phyloP scores from a whole-genome alignment of 1,140 invertebrate species.

The Drosophila bocqueti region DNA sequence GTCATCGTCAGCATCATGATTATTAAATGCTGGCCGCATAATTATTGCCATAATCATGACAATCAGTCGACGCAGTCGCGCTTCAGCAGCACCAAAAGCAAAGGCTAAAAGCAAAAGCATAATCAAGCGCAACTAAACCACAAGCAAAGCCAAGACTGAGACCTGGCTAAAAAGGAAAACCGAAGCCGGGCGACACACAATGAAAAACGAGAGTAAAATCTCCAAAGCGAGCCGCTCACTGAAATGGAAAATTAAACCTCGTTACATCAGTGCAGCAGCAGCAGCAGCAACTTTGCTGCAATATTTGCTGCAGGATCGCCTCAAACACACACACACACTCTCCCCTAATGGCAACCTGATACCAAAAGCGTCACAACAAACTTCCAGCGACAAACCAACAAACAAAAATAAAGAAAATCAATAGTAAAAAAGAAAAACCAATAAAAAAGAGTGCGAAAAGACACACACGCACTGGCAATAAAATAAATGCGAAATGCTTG shows the following conservation, averaged over 20 bases:
- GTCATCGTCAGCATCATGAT: slow-evolving; percentile 52
- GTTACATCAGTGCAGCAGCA: slow-evolving; percentile 80
- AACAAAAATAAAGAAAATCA: slow-evolving; percentile 35
- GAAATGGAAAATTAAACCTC: slow-evolving; percentile 85
- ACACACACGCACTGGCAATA: slow-evolving; percentile 38
- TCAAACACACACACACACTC: slow-evolving; percentile 44
- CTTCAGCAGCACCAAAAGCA: slow-evolving; percentile 47
- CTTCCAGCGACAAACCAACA: slow-evolving; percentile 38
- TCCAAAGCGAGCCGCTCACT: slow-evolving; percentile 77
- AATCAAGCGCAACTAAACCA: slow-evolving; percentile 73
- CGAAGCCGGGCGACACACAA: slow-evolving; percentile 63
- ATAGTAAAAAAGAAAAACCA: slow-evolving; percentile 40
- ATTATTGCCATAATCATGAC: slow-evolving; percentile 64
- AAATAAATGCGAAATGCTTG: slow-evolving; percentile 27
- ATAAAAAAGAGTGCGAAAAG: slow-evolving; percentile 7
- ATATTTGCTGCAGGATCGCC: slow-evolving; percentile 65
- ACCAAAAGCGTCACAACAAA: slow-evolving; percentile 79
- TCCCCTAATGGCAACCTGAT: slow-evolving; percentile 71
- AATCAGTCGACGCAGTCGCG: slow-evolving; percentile 65
- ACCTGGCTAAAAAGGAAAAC: slow-evolving; percentile 43
- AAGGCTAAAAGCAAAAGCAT: slow-evolving; percentile 51
- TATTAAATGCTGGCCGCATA: slow-evolving; percentile 61
- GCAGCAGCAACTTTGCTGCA: slow-evolving; percentile 51
- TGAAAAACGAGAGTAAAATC: slow-evolving; percentile 84
- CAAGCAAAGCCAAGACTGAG: slow-evolving; percentile 36